A percentile compares a stretch with the other conserved stretches of the same genome.
These are phyloP conservation scores for Dermatemys mawii DNA, from an alignment of 2,113 vertebrate genomes.

Conservation along the genomic window DNA sequence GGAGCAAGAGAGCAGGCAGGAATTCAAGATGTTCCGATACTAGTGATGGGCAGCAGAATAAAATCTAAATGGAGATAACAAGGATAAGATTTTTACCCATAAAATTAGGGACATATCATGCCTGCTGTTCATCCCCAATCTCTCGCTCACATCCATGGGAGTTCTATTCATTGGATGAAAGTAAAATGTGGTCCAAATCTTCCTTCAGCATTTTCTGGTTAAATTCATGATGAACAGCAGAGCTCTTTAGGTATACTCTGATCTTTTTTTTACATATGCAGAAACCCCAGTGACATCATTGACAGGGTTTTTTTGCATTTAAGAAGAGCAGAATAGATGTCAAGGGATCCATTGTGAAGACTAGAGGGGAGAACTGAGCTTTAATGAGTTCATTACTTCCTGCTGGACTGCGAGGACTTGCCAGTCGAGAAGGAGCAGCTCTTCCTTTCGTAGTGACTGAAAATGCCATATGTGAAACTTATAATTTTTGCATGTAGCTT, in stretches of 20 bases:
- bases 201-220: slow-evolving; percentile 13
- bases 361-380: slow-evolving; percentile 34
- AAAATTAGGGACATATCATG: neutral
- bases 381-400: slow-evolving; percentile 48
- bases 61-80: neutral
- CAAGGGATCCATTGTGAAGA: slow-evolving; percentile 6
- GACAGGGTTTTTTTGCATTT: neutral
- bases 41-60: neutral
- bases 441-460: neutral
- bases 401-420: slow-evolving; percentile 23
- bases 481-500: neutral
- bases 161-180: neutral
- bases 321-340: slow-evolving; percentile 1
- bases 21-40: neutral
- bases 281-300: neutral
- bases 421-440: neutral
- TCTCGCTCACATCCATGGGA: neutral
- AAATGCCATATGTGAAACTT: neutral
- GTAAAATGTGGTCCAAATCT: neutral
- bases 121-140: neutral
- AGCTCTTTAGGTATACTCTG: neutral
- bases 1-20: neutral
- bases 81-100: neutral
- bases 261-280: slow-evolving; percentile 4
- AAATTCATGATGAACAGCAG: neutral